These are phyloP conservation scores for Lytechinus pictus DNA, from an alignment of 35 echinoderm and acorn worm genomes.

Conservation along the genomic window DNA sequence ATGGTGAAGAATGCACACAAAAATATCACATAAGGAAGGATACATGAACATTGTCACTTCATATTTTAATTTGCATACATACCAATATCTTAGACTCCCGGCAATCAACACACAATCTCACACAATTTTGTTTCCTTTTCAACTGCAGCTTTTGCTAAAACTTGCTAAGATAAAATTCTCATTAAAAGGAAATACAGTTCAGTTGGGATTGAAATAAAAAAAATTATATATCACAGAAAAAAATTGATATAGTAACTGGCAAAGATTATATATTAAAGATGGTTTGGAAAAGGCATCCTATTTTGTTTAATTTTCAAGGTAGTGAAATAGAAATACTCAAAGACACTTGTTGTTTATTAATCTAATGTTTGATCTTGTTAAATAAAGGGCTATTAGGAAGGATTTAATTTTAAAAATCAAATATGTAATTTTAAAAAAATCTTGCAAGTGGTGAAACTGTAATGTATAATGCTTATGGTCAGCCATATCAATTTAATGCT, in stretches of 20 bases:
- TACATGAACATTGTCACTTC: not conserved
- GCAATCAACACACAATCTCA: not conserved
- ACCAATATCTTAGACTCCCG: not conserved
- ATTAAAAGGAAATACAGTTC: not conserved
- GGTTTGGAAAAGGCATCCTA: not conserved
- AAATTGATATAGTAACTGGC: not conserved
- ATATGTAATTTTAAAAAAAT: too few relatives aligned
- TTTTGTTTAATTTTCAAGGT: not conserved
- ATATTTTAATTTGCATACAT: conserved; percentile 14
- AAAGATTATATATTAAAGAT: not conserved
- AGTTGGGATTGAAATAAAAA: not conserved
- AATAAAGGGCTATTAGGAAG: too few relatives aligned
- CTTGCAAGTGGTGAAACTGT: too few relatives aligned
- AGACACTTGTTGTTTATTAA: not conserved
- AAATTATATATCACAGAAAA: not conserved
- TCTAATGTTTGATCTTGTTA: too few relatives aligned
- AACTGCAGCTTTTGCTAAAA: not conserved
- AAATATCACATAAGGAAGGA: conserved; percentile 19
- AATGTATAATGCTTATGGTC: too few relatives aligned
- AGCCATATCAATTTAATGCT: too few relatives aligned
- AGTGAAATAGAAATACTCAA: not conserved
- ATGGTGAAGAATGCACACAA: not conserved
- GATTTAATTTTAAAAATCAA: too few relatives aligned
- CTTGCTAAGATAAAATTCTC: not conserved
- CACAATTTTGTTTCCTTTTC: not conserved